A percentile compares a stretch with the other conserved stretches of the same genome.
phyloP scores from a whole-genome alignment of 2,797 vertebrate genomes.

The Phoebastria nigripes region DNA sequence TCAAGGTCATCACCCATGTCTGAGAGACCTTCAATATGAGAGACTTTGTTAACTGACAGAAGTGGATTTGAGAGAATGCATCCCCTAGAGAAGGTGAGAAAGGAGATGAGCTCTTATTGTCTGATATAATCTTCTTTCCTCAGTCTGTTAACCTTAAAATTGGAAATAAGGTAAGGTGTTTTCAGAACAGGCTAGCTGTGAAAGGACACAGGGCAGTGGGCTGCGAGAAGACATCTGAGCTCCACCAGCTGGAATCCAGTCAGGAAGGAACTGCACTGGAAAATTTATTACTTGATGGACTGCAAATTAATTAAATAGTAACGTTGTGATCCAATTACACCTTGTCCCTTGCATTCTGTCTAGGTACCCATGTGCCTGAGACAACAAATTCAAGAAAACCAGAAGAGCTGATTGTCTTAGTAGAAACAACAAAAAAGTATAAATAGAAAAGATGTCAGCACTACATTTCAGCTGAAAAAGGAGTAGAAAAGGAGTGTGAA shows the following conservation, averaged over 20 bases:
- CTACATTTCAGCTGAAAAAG: neutral
- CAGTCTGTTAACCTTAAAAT: constrained; percentile 28
- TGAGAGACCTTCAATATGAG: neutral
- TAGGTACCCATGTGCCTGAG: neutral
- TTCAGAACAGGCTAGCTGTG: neutral
- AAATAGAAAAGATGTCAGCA: neutral
- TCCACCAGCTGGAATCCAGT: neutral
- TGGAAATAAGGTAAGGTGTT: neutral
- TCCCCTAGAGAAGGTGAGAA: neutral
- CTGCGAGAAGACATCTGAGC: neutral
- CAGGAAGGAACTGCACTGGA: neutral
- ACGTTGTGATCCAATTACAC: neutral
- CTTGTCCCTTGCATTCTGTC: neutral
- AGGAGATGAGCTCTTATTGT: neutral
- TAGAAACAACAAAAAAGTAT: neutral
- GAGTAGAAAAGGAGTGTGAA: neutral
- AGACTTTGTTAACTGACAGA: neutral
- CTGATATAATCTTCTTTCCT: constrained; percentile 6
- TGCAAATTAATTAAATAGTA: constrained; percentile 22
- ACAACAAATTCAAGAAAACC: neutral
- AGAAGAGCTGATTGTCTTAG: neutral
- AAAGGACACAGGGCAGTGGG: neutral
- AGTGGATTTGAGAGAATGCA: neutral
- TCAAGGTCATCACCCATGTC: constrained; percentile 5
- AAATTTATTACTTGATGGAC: constrained; percentile 11